A percentile compares a stretch with the other conserved stretches of the same genome.
Evolutionary conservation across 2,888 invertebrate genomes (phyloP).

Genomic region (Sinhomidia bicolor): DNA sequence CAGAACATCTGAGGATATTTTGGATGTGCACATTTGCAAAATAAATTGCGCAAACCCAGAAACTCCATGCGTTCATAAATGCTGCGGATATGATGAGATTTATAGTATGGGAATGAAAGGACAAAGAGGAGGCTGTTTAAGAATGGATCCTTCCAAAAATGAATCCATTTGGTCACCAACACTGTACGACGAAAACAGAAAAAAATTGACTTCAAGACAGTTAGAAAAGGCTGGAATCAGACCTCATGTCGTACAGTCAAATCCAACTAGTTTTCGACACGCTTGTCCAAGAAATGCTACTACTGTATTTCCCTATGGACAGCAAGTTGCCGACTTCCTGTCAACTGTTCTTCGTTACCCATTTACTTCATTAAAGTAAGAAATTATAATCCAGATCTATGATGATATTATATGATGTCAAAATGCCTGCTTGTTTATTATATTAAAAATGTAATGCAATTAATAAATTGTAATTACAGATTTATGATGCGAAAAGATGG

Average conservation of each 20-base stretch:
- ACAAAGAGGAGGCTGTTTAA: slow-evolving; percentile 66
- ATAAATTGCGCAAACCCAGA: slow-evolving; percentile 68
- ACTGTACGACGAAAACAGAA: slow-evolving; percentile 59
- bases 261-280: slow-evolving; percentile 67
- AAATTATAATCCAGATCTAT: not conserved
- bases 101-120: slow-evolving; percentile 74
- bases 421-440: too few species aligned
- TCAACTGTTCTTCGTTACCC: slow-evolving; percentile 60
- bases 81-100: slow-evolving; percentile 70
- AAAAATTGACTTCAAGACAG: slow-evolving; percentile 11
- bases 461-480: slow-evolving; percentile 29
- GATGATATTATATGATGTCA: too few species aligned
- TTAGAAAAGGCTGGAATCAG: slow-evolving; percentile 49
- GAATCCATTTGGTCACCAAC: slow-evolving; percentile 68
- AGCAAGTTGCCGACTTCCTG: slow-evolving; percentile 64
- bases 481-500: slow-evolving; percentile 73
- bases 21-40: slow-evolving; percentile 71
- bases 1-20: slow-evolving; percentile 58
- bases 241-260: slow-evolving; percentile 73
- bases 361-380: slow-evolving; percentile 61
- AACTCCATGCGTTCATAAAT: slow-evolving; percentile 74
- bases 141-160: slow-evolving; percentile 57
- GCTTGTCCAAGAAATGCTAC: slow-evolving; percentile 60
- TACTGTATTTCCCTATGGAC: slow-evolving; percentile 72
- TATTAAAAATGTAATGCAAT: too few species aligned